phyloP scores from a whole-genome alignment of 92 coral and sea anemone genomes.

The Pocillopora grandis region DNA sequence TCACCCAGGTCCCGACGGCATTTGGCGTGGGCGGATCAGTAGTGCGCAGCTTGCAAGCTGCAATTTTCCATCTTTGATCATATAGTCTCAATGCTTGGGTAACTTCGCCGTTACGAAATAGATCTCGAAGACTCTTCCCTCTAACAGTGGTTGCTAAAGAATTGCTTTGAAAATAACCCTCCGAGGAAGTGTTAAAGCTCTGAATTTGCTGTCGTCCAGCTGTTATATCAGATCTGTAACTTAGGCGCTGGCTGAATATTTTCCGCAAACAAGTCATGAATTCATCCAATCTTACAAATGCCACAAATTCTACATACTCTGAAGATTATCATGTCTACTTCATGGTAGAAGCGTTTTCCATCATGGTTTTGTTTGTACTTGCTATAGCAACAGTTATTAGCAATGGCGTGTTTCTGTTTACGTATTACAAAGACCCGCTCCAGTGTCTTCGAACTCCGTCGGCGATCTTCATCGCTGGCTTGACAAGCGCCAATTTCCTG shows the following conservation, averaged over 20 bases:
- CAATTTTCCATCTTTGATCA: too few species aligned
- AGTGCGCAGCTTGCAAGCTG: too few species aligned
- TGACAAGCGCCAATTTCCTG: constrained; percentile 72
- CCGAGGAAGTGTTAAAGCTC: background rate
- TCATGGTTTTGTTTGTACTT: constrained; percentile 22
- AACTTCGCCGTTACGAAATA: too few species aligned
- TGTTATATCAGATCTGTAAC: background rate
- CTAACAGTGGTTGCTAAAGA: too few species aligned
- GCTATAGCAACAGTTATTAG: constrained; percentile 57
- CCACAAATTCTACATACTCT: background rate
- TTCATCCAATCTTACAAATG: constrained; percentile 8
- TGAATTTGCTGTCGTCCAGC: background rate
- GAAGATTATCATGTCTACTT: background rate
- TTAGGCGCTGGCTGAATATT: background rate
- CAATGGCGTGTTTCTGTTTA: constrained; percentile 71
- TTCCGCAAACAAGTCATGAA: constrained; percentile 4
- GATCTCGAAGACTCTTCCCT: too few species aligned
- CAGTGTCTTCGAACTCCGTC: constrained; percentile 83
- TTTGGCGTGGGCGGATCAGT: too few species aligned
- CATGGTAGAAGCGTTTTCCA: background rate
- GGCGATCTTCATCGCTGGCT: constrained; percentile 73
- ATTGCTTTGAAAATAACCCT: too few species aligned
- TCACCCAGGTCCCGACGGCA: too few species aligned
- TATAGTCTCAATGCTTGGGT: too few species aligned
- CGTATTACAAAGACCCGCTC: constrained; percentile 77